Conservation (phyloP, 2,797 vertebrate genomes). For the Gephyroberyx darwinii region DNA sequence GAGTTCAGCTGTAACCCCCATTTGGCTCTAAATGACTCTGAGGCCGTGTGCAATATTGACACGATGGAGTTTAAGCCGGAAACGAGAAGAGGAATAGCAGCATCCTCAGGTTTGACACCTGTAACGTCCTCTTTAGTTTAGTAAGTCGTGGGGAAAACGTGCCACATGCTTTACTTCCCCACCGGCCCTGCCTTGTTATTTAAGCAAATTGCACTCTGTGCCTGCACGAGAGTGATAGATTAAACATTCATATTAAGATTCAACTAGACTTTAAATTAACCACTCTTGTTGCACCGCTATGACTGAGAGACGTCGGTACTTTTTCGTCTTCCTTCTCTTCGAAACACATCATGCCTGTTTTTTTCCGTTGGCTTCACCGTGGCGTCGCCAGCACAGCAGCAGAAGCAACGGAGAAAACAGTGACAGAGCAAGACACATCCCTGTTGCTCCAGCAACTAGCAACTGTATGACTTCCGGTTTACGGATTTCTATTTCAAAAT, state of each 20-base stretch:
- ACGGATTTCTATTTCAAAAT: conserved; percentile 61
- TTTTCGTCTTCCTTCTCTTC: conserved; percentile 16
- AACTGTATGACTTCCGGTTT: conserved; percentile 49
- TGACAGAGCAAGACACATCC: conserved; percentile 70
- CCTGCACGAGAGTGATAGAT: conserved; percentile 26
- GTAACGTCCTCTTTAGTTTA: conserved; percentile 33
- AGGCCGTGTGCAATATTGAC: no score
- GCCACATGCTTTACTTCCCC: conserved; percentile 49
- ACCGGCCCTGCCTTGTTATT: conserved; percentile 14
- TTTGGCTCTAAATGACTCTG: no score
- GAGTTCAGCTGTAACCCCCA: no score
- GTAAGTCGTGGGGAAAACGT: conserved; percentile 31
- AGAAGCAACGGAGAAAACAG: conserved; percentile 53
- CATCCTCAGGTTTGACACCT: conserved; percentile 1
- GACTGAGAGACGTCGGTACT: conserved; percentile 4
- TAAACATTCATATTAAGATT: not conserved
- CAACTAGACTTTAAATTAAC: not conserved
- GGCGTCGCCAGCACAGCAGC: conserved; percentile 56
- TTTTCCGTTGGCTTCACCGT: conserved; percentile 50
- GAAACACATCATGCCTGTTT: conserved; percentile 41
- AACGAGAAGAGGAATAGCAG: not conserved
- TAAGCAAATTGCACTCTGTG: conserved; percentile 15
- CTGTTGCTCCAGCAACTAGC: conserved; percentile 76
- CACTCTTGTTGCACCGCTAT: not conserved
- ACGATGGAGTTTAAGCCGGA: no score